phyloP scores from a whole-genome alignment of 2,888 invertebrate species.

The Unio pictorum region DNA sequence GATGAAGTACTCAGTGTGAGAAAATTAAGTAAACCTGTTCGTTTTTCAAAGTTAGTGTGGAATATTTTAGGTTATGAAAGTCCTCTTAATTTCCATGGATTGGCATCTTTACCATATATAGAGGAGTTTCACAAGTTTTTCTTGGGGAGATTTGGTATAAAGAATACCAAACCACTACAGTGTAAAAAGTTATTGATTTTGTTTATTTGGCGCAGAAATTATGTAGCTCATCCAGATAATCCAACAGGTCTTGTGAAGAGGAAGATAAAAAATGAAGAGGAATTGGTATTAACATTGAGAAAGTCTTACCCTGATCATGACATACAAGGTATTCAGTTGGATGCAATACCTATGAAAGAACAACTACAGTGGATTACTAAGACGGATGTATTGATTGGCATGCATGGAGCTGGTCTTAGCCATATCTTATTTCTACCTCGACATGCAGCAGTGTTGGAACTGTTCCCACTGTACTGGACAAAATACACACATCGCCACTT shows the following conservation, averaged over 20 bases:
- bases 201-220: constrained; percentile 68
- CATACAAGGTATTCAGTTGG: constrained; percentile 63
- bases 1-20: constrained; percentile 49
- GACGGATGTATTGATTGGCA: constrained; percentile 68
- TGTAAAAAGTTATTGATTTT: constrained; percentile 58
- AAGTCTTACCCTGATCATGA: constrained; percentile 38
- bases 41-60: constrained; percentile 59
- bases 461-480: constrained; percentile 60
- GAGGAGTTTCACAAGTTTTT: constrained; percentile 66
- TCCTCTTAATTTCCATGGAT: constrained; percentile 57
- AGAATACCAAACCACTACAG: constrained; percentile 33
- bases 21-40: constrained; percentile 35
- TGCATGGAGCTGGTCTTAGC: constrained; percentile 71
- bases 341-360: constrained; percentile 55
- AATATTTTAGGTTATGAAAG: constrained; percentile 66
- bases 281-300: constrained; percentile 56
- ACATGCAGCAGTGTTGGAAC: constrained; percentile 65
- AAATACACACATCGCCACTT: constrained; percentile 54
- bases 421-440: constrained; percentile 65
- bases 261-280: constrained; percentile 67
- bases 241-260: constrained; percentile 61
- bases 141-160: constrained; percentile 37
- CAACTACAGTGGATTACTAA: constrained; percentile 59
- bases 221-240: constrained; percentile 68
- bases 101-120: constrained; percentile 48